phyloP scores from a whole-genome alignment of 2,888 invertebrate genomes.

The Drosophila monieri region DNA sequence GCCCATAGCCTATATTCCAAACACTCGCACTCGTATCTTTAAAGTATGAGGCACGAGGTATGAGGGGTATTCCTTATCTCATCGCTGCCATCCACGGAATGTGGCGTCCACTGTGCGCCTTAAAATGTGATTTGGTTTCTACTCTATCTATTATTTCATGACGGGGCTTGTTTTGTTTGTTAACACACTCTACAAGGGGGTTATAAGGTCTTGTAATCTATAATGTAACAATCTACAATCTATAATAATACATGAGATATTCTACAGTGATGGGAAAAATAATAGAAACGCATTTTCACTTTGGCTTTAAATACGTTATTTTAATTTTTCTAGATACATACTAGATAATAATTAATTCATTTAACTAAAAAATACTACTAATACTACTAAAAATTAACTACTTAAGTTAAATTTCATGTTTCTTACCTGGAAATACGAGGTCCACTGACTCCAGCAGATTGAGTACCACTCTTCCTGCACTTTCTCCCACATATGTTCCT shows the following conservation, averaged over 20 bases:
- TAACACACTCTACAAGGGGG: neutral
- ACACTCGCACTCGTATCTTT: neutral
- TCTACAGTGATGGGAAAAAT: too few species aligned
- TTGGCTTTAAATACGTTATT: too few species aligned
- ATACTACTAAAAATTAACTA: too few species aligned
- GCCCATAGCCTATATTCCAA: slow-evolving; percentile 15
- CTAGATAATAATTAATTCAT: neutral
- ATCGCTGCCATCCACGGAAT: slow-evolving; percentile 28
- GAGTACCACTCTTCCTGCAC: neutral
- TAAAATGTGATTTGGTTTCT: slow-evolving; percentile 8
- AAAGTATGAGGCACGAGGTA: neutral
- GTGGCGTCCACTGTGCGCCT: slow-evolving; percentile 33
- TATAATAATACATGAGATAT: too few species aligned
- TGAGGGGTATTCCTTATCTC: slow-evolving; percentile 44
- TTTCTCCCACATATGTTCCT: neutral
- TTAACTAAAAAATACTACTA: neutral
- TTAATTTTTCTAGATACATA: too few species aligned
- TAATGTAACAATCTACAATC: too few species aligned
- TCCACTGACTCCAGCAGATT: neutral
- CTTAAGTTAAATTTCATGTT: neutral
- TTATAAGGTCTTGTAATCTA: neutral
- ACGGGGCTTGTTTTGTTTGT: slow-evolving; percentile 3
- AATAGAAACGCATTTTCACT: too few species aligned
- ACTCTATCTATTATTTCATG: neutral
- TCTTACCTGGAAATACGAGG: neutral